Evolutionary conservation across 2,797 vertebrate species (phyloP), one percentile per base, ranked within the genome.

Genomic region (Iguana delicatissima): DNA sequence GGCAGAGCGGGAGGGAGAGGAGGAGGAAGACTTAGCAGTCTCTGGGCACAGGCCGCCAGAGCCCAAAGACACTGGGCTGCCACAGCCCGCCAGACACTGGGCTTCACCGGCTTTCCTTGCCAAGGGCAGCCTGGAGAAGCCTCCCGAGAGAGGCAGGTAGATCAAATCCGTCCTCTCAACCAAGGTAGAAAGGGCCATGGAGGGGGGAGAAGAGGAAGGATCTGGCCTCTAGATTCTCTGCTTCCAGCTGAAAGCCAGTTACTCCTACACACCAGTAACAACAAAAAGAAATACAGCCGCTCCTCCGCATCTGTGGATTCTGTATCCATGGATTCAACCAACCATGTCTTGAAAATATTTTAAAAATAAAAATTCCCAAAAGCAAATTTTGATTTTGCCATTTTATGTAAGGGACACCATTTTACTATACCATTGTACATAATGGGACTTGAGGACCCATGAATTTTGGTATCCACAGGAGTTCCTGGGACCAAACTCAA

Each of bases 1-100:
- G 89, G 92, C 91, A 93, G 67, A n/a, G 24, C 1, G 79, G 57
- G 50, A 91, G 84, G 52, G 69, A 69, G n/a, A 1, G 0, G 1
- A 12, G 38, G 29, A 24, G 26, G 1, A 7, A 26, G 79, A 32
- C 26, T 26, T 10, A 0, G 0, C 64, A 14, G n/a, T 5, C 72
- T 84, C 3, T 64, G 59, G 57, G 80, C 0, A 1, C 0, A 0
- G 42, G 87, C 67, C 57, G 67, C 0, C 2, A 16, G 3, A 2
- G 0, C 62, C 67, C 50, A 42, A 50, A 22, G 7, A 1, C 13
- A 80, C 38, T 0, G 0, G 24, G 69, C 29, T 84, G 38, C 72
- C 3, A 38, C 1, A 0, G 0, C 29, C 0, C 0, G 22, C 57
- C 0, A 0, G 73, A 73, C 91, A 52, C 16, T 76, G 29, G 80